Evolutionary conservation across 2,113 vertebrate species (phyloP).

Genomic region (Dipodomys ordii): DNA sequence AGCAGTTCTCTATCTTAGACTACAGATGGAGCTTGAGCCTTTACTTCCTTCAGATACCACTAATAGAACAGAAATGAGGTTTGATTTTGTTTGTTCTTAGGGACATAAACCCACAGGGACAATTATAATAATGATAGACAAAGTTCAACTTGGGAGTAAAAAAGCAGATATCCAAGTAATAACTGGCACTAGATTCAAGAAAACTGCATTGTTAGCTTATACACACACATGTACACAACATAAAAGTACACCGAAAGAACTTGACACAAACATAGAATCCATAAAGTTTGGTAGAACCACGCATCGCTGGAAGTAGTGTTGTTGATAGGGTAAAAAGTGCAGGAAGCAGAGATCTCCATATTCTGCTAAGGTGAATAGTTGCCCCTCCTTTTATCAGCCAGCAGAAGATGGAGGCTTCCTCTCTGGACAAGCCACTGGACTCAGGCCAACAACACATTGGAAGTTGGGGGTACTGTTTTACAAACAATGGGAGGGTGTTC

Average conservation of each 20-base stretch:
- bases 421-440: background rate
- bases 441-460: background rate
- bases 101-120: background rate
- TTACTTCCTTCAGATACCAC: background rate
- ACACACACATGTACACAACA: background rate
- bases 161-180: slow-evolving; percentile 44
- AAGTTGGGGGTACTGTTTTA: background rate
- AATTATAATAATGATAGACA: background rate
- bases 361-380: background rate
- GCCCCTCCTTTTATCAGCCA: background rate
- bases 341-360: background rate
- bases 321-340: background rate
- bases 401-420: background rate
- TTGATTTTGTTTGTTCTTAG: background rate
- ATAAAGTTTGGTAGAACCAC: background rate
- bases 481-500: background rate
- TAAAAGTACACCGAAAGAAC: background rate
- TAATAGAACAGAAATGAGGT: background rate
- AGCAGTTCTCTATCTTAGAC: background rate
- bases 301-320: background rate
- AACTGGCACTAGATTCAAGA: background rate
- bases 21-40: background rate
- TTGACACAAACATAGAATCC: background rate
- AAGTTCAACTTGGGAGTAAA: slow-evolving; percentile 9
- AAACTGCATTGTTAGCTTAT: background rate